phyloP scores from a whole-genome alignment of 2,113 vertebrate genomes.

The Coregonus clupeaformis region DNA sequence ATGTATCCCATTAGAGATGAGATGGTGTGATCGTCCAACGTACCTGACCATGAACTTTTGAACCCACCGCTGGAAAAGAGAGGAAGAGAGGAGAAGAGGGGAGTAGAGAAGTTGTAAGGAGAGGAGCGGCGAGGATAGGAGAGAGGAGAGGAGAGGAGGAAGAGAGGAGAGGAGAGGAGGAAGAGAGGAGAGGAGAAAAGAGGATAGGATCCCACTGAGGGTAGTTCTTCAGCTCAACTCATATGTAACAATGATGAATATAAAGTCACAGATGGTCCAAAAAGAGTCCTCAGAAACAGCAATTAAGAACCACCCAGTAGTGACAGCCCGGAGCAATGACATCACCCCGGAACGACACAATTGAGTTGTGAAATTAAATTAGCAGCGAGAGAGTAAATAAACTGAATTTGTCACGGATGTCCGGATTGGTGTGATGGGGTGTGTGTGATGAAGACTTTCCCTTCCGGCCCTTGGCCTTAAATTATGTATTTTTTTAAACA shows the following conservation, averaged over 20 bases:
- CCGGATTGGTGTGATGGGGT: background rate
- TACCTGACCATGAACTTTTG: slow-evolving; percentile 68
- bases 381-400: background rate
- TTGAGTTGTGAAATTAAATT: background rate
- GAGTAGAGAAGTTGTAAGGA: no score
- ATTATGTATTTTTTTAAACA: background rate
- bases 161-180: slow-evolving; percentile 9
- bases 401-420: background rate
- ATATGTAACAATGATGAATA: background rate
- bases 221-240: no score
- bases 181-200: slow-evolving; percentile 21
- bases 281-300: background rate
- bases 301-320: background rate
- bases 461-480: no score
- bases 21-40: slow-evolving; percentile 76
- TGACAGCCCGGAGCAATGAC: background rate
- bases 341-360: background rate
- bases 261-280: no score
- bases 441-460: background rate
- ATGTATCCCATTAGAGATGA: slow-evolving; percentile 70
- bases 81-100: slow-evolving; percentile 10
- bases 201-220: background rate
- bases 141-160: no score
- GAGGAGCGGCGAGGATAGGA: background rate
- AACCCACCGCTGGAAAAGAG: slow-evolving; percentile 60